Base-by-base conservation (phyloP, 2,113 vertebrate species). In the Pituophis catenifer region DNA sequence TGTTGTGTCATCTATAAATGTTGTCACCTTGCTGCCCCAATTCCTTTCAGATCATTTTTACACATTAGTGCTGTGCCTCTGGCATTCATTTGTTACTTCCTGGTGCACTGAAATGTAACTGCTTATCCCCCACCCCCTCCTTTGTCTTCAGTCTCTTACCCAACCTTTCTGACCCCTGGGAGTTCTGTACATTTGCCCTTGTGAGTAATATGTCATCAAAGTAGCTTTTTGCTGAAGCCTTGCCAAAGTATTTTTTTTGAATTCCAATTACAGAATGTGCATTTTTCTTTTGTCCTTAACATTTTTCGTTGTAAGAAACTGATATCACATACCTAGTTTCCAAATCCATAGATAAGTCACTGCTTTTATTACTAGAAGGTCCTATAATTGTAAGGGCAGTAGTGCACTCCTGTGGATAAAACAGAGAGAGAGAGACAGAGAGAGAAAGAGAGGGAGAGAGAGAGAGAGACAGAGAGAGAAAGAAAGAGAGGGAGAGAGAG, bases 131-230 rank as follows among this genome's bases (percentile, higher is more conserved):
- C 90, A 21, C 3, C 8, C 38, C 0, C 0, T 92, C 0, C 2
- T 92, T 91, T 89, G 3, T 21, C 87, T 88, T n/a, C 93, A 91
- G 12, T 0, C 44, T 94, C 81, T 92, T 94, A 86, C 23, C 0
- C 55, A 88, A 91, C 90, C 88, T 94, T 3, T 91, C 6, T 89
- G 1, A 21, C 15, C 91, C 86, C 50, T 58, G 89, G 65, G 87
- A 92, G 92, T 89, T 48, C 0, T 91, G 94, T 48, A 9, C 4
- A 88, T 85, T 93, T 86, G 92, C 52, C 54, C 86, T 85, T n/a
- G 87, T 86, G 91, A n/a, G 1, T 38, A 5, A 59, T 59, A 85
- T 70, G 3, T 81, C 23, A 0, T 10, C 0, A 1, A 57, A 91
- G 8, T 23, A 89, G 10, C 2, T 1, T 7, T 57, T 21, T 0